Evolutionary conservation across 2,797 vertebrate genomes (phyloP).

Genomic region (Protonibea diacanthus): DNA sequence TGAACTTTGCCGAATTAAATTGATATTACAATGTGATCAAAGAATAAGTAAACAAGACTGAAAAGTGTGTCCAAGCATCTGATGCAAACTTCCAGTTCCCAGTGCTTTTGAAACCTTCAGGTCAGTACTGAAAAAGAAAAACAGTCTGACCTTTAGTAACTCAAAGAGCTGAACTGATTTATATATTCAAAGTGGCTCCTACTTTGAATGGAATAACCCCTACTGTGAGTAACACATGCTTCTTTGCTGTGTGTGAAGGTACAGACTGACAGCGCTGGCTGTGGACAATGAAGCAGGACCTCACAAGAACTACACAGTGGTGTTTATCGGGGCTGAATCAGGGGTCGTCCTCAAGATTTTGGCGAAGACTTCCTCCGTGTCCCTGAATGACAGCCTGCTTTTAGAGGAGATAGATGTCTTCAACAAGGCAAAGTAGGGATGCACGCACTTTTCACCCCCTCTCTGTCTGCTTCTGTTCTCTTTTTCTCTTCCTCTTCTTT

Average conservation of each 20-base stretch:
- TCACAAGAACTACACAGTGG: conserved; percentile 95
- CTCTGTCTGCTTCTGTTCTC: conserved; percentile 48
- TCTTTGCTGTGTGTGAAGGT: conserved; percentile 82
- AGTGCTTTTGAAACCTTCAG: not conserved
- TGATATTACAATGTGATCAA: not conserved
- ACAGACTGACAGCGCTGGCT: conserved; percentile 93
- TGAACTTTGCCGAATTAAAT: not conserved
- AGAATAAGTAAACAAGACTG: not conserved
- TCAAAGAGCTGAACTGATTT: not conserved
- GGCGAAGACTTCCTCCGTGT: conserved; percentile 91
- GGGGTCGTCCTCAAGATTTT: conserved; percentile 96
- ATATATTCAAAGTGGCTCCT: conserved; percentile 34
- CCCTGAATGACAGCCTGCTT: conserved; percentile 94
- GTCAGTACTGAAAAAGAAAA: not conserved
- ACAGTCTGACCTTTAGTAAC: conserved; percentile 5
- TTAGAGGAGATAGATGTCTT: conserved; percentile 98
- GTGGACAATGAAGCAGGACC: conserved; percentile 95
- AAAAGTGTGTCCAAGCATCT: not conserved
- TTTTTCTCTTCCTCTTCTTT: conserved; percentile 52
- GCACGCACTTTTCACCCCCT: conserved; percentile 10
- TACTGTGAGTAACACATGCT: conserved; percentile 47
- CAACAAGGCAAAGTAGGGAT: conserved; percentile 94
- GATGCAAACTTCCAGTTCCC: not conserved
- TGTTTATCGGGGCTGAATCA: conserved; percentile 96
- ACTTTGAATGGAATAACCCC: conserved; percentile 27